Evolutionary conservation across 2,113 vertebrate species (phyloP).

Genomic region (Gobiocypris rarus): DNA sequence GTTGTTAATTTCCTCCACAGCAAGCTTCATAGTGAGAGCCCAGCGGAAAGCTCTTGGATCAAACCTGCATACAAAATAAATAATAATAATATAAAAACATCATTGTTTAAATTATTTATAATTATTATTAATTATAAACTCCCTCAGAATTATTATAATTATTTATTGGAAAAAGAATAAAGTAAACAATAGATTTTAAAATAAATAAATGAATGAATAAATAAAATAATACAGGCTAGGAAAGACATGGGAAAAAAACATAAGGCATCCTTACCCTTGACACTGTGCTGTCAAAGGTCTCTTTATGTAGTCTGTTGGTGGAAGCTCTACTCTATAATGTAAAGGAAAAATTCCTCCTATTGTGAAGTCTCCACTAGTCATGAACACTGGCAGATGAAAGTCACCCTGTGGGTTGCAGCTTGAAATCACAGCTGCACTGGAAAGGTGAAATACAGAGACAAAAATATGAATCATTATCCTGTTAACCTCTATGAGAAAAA

Average conservation of each 20-base stretch:
- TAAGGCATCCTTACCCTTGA: slow-evolving; percentile 66
- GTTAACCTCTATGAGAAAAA: neutral
- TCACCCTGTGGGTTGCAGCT: slow-evolving; percentile 55
- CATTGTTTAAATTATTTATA: neutral
- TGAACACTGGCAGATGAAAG: slow-evolving; percentile 62
- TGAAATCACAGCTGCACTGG: slow-evolving; percentile 40
- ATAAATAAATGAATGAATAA: too few species aligned
- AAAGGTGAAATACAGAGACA: slow-evolving; percentile 45
- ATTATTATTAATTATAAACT: too few species aligned
- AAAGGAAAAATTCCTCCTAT: slow-evolving; percentile 71
- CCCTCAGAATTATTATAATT: neutral
- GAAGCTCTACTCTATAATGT: slow-evolving; percentile 72
- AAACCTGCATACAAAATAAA: slow-evolving; percentile 65
- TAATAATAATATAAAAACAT: neutral
- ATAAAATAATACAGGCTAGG: neutral
- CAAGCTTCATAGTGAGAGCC: slow-evolving; percentile 75
- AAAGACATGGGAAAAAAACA: neutral
- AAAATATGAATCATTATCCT: slow-evolving; percentile 54
- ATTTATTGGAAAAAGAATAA: neutral
- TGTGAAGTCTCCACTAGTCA: slow-evolving; percentile 62
- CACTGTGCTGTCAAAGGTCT: slow-evolving; percentile 70
- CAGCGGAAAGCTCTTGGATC: slow-evolving; percentile 77
- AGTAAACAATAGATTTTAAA: neutral
- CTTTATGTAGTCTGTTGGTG: slow-evolving; percentile 65
- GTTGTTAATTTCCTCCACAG: slow-evolving; percentile 77